Base-by-base conservation (phyloP, 2,797 vertebrate species). In the Graptemys geographica region DNA sequence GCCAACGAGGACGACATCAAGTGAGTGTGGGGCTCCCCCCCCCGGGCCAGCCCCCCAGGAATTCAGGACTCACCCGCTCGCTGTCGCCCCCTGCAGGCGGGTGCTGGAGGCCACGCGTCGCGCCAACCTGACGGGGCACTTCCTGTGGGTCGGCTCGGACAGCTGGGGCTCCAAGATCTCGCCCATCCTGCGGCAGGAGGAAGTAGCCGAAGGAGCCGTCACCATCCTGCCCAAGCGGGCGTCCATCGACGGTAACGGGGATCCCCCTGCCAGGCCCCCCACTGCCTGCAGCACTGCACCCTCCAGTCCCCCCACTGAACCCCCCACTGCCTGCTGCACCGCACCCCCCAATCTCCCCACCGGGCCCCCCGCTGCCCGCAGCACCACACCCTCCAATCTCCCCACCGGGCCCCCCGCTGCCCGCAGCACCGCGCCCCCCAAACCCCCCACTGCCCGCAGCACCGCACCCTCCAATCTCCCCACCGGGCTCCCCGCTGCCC, bases 1-100 rank as follows among this genome's bases (percentile, higher is more conserved):
- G 99, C 99, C 93, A 99, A 99, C 0, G 99, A 99, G 96, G 99
- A 99, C 0, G 99, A 99, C 98, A 99, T 99, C 97, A 99, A 98
- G 99, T 99, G 97, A 98, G 98, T 55, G 6, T 1, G 49, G 83
- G 11, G 18, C 55, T 28, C 23, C n/a, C 21, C 8, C 81, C 37
- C 37, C 37, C 37, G 41, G 25, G 12, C 13, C 4, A 13, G 19
- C 11, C 25, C 8, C 33, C n/a, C 15, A 18, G 65, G 65, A 59
- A 31, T 33, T 33, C 37, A 3, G 19, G 11, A 19, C 47, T 12
- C 51, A 7, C 11, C 12, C 44, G 6, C 27, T 27, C 27, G 28
- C 25, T 31, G 69, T 89, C 11, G 10, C 90, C 90, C 33, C 86
- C 27, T 92, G 83, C 96, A 99, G 99, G 95, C 98, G 99, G n/a